phyloP scores from a whole-genome alignment of 2,113 vertebrate genomes.

The Erinaceus europaeus region DNA sequence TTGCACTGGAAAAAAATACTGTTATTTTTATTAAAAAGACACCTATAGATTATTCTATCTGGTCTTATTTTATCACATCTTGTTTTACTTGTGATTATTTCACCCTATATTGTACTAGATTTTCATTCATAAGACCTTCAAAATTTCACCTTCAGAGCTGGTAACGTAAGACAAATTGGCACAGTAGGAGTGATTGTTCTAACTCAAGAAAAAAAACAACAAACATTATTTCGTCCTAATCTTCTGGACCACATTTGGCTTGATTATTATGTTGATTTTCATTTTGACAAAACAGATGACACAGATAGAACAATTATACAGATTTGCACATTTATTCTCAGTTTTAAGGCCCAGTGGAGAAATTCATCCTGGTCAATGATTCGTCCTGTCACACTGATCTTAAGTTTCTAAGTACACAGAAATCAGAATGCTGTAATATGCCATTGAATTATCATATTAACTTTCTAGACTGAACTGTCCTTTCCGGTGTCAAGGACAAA shows the following conservation, averaged over 20 bases:
- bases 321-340: conserved; percentile 68
- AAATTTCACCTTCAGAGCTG: conserved; percentile 64
- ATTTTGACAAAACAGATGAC: conserved; percentile 69
- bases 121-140: conserved; percentile 54
- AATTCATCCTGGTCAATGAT: conserved; percentile 34
- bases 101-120: background rate
- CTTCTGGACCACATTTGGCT: conserved; percentile 63
- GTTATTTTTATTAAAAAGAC: background rate
- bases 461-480: conserved; percentile 4
- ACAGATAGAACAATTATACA: conserved; percentile 46
- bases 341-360: conserved; percentile 56
- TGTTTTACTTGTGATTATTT: conserved; percentile 19
- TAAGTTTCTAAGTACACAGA: conserved; percentile 25
- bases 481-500: conserved; percentile 57
- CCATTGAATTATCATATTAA: conserved; percentile 25
- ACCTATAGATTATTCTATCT: background rate
- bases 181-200: conserved; percentile 31
- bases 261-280: conserved; percentile 69
- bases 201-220: conserved; percentile 53
- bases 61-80: background rate
- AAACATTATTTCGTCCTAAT: conserved; percentile 66
- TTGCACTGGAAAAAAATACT: background rate
- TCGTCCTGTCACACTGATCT: conserved; percentile 43
- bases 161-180: conserved; percentile 63
- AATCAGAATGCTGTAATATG: conserved; percentile 35